Percentiles rank a stretch among this genome's conserved stretches.
phyloP scores from a whole-genome alignment of 2,888 invertebrate species.

The Cephus nigrinus region DNA sequence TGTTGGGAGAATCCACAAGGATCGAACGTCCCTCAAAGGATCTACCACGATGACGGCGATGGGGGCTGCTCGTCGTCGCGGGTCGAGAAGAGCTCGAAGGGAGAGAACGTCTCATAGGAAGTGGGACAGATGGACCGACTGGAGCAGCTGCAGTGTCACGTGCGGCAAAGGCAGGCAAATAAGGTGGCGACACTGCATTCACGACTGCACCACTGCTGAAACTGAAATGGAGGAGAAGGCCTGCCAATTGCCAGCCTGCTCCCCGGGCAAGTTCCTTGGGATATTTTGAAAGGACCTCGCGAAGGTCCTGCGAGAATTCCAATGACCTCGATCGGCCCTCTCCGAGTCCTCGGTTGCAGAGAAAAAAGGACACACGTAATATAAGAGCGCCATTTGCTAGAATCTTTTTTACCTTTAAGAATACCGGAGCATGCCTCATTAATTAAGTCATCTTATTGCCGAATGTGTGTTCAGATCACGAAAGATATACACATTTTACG shows the following conservation, averaged over 20 bases:
- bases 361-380: no score
- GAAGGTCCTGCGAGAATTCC: no score
- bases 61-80: neutral
- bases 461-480: no score
- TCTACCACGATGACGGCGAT: neutral
- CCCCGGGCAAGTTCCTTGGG: constrained; percentile 57
- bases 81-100: constrained; percentile 2
- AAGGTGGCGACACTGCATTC: constrained; percentile 69
- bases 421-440: no score
- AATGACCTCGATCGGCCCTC: no score
- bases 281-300: constrained; percentile 37
- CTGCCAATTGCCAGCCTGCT: constrained; percentile 68
- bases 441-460: no score
- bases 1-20: neutral
- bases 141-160: constrained; percentile 74
- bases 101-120: constrained; percentile 35
- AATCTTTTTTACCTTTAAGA: no score
- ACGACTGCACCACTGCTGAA: constrained; percentile 62
- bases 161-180: constrained; percentile 74
- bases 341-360: no score
- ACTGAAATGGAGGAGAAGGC: constrained; percentile 69
- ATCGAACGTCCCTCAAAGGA: neutral
- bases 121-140: constrained; percentile 71
- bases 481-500: no score
- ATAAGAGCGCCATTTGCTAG: no score